phyloP scores from a whole-genome alignment of 2,113 vertebrate species.

The Clarias magur region DNA sequence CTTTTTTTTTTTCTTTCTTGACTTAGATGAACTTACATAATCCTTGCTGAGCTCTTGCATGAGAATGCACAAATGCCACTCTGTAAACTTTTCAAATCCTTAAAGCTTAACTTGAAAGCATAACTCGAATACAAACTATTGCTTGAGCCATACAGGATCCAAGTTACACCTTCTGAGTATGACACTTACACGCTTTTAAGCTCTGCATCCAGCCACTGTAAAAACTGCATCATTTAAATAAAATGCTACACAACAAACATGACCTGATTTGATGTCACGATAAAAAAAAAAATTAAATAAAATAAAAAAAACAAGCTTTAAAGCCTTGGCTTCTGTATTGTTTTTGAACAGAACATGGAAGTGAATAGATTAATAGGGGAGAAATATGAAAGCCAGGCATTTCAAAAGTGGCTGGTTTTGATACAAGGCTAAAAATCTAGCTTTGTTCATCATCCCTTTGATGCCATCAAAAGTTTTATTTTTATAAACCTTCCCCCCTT shows the following conservation, averaged over 20 bases:
- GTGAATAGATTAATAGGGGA: slow-evolving; percentile 53
- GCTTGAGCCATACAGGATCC: not conserved
- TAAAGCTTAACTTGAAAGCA: slow-evolving; percentile 31
- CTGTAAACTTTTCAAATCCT: slow-evolving; percentile 26
- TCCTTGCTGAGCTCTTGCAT: slow-evolving; percentile 22
- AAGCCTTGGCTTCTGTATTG: slow-evolving; percentile 51
- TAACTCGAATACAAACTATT: not conserved
- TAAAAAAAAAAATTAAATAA: slow-evolving; percentile 30
- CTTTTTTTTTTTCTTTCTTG: not conserved
- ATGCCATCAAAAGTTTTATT: slow-evolving; percentile 46
- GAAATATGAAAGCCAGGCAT: slow-evolving; percentile 53
- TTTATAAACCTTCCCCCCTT: slow-evolving; percentile 17
- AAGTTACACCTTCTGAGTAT: not conserved
- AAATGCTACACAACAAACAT: slow-evolving; percentile 49
- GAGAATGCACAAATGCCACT: slow-evolving; percentile 10
- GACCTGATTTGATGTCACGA: slow-evolving; percentile 53
- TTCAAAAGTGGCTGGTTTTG: slow-evolving; percentile 52
- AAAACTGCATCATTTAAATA: slow-evolving; percentile 43
- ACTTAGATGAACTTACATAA: slow-evolving; percentile 19
- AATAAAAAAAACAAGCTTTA: slow-evolving; percentile 46
- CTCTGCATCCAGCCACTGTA: slow-evolving; percentile 5
- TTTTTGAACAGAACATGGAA: slow-evolving; percentile 53
- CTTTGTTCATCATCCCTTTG: slow-evolving; percentile 58
- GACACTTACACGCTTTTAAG: slow-evolving; percentile 8
- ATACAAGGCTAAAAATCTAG: slow-evolving; percentile 44